Evolutionary conservation across 2,797 vertebrate genomes (phyloP).

Genomic region (Myiotriccus ornatus): DNA sequence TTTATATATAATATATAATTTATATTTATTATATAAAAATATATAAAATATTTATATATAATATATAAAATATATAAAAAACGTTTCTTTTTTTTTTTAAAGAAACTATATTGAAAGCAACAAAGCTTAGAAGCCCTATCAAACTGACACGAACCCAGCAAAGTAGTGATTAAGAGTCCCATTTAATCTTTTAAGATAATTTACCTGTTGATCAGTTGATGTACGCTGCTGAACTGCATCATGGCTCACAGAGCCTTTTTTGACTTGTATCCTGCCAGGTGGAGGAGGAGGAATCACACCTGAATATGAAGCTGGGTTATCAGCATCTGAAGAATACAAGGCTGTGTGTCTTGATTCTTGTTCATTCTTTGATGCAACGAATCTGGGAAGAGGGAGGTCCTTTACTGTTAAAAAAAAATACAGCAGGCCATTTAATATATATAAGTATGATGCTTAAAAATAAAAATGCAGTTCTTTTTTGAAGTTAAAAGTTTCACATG

Average conservation of each 20-base stretch:
- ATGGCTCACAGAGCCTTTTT: constrained; percentile 88
- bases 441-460: neutral
- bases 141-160: neutral
- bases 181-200: neutral
- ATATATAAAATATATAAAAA: too few species aligned
- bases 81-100: neutral
- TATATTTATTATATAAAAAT: too few species aligned
- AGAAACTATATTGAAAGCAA: neutral
- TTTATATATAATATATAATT: too few species aligned
- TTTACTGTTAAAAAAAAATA: constrained; percentile 82
- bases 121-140: neutral
- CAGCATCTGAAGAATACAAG: constrained; percentile 88
- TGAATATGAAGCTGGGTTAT: constrained; percentile 88
- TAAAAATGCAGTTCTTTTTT: neutral
- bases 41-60: too few species aligned
- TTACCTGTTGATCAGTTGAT: constrained; percentile 89
- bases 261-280: constrained; percentile 86
- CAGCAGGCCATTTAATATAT: neutral
- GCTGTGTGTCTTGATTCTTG: constrained; percentile 87
- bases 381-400: constrained; percentile 93
- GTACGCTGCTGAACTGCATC: constrained; percentile 87
- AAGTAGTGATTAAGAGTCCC: neutral
- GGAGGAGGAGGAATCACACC: constrained; percentile 95
- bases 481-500: neutral
- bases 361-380: constrained; percentile 92